These are phyloP conservation scores for Pristionchus mayeri DNA, from an alignment of 2,888 invertebrate genomes.

Conservation along the genomic window DNA sequence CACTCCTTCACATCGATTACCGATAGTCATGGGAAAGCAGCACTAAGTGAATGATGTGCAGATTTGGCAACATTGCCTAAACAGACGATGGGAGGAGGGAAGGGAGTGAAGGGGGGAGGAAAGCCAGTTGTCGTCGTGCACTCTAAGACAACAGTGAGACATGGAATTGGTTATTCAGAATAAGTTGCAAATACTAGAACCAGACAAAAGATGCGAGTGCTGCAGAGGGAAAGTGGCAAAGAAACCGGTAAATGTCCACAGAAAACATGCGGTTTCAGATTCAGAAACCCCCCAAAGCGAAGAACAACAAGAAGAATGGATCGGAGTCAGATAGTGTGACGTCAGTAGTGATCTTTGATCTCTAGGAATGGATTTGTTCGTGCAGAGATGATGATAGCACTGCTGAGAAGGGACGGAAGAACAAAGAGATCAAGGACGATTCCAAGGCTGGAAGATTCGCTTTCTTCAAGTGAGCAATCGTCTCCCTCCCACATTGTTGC, in stretches of 20 bases:
- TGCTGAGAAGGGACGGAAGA: slow-evolving; percentile 1
- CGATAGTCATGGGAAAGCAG: background rate
- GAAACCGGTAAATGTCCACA: background rate
- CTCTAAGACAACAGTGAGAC: background rate
- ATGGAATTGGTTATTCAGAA: background rate
- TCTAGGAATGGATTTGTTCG: background rate
- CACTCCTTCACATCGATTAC: background rate
- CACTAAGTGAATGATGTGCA: background rate
- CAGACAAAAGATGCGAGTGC: background rate
- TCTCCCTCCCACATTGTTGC: too few species aligned
- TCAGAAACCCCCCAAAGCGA: too few species aligned
- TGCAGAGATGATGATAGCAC: background rate
- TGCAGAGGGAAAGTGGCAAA: background rate
- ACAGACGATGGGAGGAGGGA: too few species aligned
- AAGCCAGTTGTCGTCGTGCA: slow-evolving; percentile 5
- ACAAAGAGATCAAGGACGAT: background rate
- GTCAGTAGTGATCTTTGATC: background rate
- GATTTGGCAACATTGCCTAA: too few species aligned
- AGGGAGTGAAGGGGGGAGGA: background rate
- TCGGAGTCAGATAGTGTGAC: background rate
- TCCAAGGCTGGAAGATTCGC: background rate
- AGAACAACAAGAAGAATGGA: background rate
- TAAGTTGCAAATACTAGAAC: background rate
- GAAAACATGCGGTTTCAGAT: too few species aligned
- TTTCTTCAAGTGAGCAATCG: background rate